Conservation (phyloP, 2,888 invertebrate genomes). For the Mesochorus sp. region DNA sequence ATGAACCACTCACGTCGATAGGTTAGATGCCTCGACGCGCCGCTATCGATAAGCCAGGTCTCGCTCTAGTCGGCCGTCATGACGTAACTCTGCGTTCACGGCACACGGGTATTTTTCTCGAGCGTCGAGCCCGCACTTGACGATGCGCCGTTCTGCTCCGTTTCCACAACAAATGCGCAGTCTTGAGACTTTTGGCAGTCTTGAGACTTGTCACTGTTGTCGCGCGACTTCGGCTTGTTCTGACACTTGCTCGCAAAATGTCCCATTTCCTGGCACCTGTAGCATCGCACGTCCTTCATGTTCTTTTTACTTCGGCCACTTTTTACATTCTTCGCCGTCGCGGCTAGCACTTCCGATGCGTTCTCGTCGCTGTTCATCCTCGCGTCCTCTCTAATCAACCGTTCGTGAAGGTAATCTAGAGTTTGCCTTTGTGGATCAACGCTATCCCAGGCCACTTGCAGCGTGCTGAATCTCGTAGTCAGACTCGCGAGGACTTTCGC, state of each 20-base stretch:
- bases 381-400: too few relatives aligned
- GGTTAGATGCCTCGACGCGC: slow-evolving; percentile 7
- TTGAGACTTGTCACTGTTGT: too few relatives aligned
- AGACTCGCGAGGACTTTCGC: neutral
- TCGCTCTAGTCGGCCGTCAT: slow-evolving; percentile 9
- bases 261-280: slow-evolving; percentile 26
- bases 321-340: too few relatives aligned
- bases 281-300: slow-evolving; percentile 26
- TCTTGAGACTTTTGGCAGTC: too few relatives aligned
- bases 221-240: slow-evolving; percentile 23
- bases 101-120: slow-evolving; percentile 7
- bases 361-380: too few relatives aligned
- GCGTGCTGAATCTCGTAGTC: neutral
- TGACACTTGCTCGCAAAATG: slow-evolving; percentile 41
- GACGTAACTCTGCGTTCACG: slow-evolving; percentile 25
- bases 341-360: too few relatives aligned
- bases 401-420: too few relatives aligned
- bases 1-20: slow-evolving; percentile 8
- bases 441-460: too few relatives aligned
- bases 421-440: too few relatives aligned
- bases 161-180: slow-evolving; percentile 28
- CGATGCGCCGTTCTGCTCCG: neutral
- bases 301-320: too few relatives aligned
- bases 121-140: slow-evolving; percentile 35
- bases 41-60: slow-evolving; percentile 17